Evolutionary conservation across 2,797 vertebrate genomes (phyloP), one percentile per base, ranked within the genome.

Genomic region (Mus caroli): DNA sequence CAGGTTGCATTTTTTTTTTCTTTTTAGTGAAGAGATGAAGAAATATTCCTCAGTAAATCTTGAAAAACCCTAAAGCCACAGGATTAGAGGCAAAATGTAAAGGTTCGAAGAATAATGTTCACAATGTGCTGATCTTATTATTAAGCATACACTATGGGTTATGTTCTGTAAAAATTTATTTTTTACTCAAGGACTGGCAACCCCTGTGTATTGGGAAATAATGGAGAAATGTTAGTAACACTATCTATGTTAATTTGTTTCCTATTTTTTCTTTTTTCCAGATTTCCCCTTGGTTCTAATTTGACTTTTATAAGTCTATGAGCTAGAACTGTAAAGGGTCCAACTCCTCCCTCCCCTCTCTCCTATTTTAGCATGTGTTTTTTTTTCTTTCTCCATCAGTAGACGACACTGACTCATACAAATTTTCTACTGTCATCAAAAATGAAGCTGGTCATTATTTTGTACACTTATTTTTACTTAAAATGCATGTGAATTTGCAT

Each of bases 381-480:
- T 78, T 78, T 78, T 11, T 37, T 31, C 24, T 19, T 14, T 93
- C 80, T 17, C 7, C 34, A 43, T 43, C 1, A 22, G 3, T 40
- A 34, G 37, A 6, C 64, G 34, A 73, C 15, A 31, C 10, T 54
- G 62, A 84, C 50, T 92, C 24, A 54, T 0, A 67, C 3, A 69
- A 82, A 90, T 34, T 12, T 19, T 50, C 76, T 91, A 73, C 15
- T 82, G n/a, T 15, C 60, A 94, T 85, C 20, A 26, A 60, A 46
- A 82, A 69, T 82, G 22, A 95, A 43, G 14, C 4, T 46, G 9
- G 24, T 60, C 92, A 87, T 92, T 91, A 14, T 90, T 93, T 93
- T 88, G 8, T 60, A 54, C 1, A 9, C 50, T 88, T 58, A 85
- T 76, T 17, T 84, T 80, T 67, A 85, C 28, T 69, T 37, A 84